Evolutionary conservation across 1,140 invertebrate species (phyloP).

Genomic region (Andrena cerasifolii): DNA sequence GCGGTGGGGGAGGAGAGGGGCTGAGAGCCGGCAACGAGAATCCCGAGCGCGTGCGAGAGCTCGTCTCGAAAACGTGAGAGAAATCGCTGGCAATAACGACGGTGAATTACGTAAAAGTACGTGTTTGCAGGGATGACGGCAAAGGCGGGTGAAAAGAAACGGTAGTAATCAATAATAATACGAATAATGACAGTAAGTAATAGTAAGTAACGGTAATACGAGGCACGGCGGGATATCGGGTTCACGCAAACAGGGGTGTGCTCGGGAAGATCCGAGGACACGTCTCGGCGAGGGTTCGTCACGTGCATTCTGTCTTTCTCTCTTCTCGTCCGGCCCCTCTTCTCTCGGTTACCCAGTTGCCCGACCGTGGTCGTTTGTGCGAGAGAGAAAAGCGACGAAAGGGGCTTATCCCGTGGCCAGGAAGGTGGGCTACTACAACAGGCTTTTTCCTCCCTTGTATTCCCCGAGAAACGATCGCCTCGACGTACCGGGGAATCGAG

Average conservation of each 20-base stretch:
- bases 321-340: slow-evolving; percentile 13
- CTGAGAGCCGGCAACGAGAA: background rate
- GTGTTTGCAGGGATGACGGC: slow-evolving; percentile 4
- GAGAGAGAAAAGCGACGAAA: background rate
- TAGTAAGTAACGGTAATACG: slow-evolving; percentile 40
- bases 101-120: background rate
- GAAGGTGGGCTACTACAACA: background rate
- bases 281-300: slow-evolving; percentile 5
- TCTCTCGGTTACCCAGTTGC: slow-evolving; percentile 5
- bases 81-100: background rate
- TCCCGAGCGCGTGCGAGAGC: background rate
- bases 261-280: background rate
- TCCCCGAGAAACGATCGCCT: background rate
- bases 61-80: background rate
- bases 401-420: background rate
- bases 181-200: slow-evolving; percentile 63
- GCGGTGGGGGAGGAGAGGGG: background rate
- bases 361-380: background rate
- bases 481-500: too few species aligned
- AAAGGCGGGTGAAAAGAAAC: background rate
- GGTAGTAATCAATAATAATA: slow-evolving; percentile 66
- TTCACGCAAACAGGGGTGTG: slow-evolving; percentile 20
- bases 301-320: slow-evolving; percentile 40
- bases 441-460: background rate
- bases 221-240: slow-evolving; percentile 42